Conservation (phyloP, 2,888 invertebrate species). For the Apotomis capreana region DNA sequence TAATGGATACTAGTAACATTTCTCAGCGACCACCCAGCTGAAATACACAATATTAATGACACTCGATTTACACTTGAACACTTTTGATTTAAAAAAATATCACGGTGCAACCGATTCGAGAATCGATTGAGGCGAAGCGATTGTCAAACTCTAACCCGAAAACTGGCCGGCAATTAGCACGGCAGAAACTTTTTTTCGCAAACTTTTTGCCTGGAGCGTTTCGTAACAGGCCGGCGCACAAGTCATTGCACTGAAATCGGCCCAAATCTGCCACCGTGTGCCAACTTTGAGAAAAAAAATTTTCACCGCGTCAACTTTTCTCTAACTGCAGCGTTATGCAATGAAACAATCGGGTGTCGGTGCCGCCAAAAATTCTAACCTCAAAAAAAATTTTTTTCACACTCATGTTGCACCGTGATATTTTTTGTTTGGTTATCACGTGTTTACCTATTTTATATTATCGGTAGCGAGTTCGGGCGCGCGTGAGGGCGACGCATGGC, state of each 20-base stretch:
- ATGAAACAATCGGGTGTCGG: conserved; percentile 56
- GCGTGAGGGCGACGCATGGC: conserved; percentile 60
- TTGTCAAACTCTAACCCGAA: conserved; percentile 46
- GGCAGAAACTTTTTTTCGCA: conserved; percentile 66
- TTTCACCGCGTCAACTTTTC: conserved; percentile 73
- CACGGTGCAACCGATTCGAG: conserved; percentile 55
- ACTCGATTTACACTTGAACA: conserved; percentile 52
- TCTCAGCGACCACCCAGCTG: conserved; percentile 70
- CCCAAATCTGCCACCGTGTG: conserved; percentile 64
- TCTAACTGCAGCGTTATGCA: conserved; percentile 80
- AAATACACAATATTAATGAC: conserved; percentile 61
- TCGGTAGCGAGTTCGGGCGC: conserved; percentile 67
- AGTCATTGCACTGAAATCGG: conserved; percentile 69
- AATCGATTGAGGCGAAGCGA: conserved; percentile 51
- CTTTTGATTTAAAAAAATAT: conserved; percentile 57
- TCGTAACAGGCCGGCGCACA: conserved; percentile 65
- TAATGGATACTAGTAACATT: conserved; percentile 74
- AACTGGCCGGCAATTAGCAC: conserved; percentile 69
- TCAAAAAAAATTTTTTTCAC: conserved; percentile 50
- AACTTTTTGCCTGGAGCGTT: conserved; percentile 68
- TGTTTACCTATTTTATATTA: conserved; percentile 67
- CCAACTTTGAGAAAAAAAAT: conserved; percentile 58
- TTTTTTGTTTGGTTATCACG: conserved; percentile 58
- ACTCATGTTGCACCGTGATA: conserved; percentile 61
- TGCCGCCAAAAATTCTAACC: conserved; percentile 60